These are phyloP conservation scores for Vulpes vulpes DNA, from an alignment of 2,113 vertebrate species.

Conservation along the genomic window DNA sequence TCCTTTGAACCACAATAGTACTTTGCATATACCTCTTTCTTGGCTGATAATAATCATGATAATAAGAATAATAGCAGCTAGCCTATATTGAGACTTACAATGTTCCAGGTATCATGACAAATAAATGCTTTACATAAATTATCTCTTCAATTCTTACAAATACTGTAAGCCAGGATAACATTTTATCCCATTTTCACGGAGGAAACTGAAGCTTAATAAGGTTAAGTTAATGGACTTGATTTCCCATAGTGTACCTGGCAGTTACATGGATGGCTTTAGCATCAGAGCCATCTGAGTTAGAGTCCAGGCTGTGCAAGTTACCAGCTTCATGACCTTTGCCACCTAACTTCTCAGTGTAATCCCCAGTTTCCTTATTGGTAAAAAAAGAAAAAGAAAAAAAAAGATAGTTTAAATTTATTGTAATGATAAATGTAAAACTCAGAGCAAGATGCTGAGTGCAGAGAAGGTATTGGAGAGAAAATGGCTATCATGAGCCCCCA, in stretches of 20 bases:
- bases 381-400: neutral
- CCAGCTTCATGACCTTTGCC: neutral
- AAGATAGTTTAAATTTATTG: neutral
- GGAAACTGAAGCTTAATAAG: neutral
- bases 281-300: neutral
- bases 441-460: neutral
- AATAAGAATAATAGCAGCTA: neutral
- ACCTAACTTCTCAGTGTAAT: neutral
- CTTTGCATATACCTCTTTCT: neutral
- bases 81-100: neutral
- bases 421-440: neutral
- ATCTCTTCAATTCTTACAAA: neutral
- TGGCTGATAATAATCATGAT: neutral
- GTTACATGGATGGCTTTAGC: neutral
- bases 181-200: slow-evolving; percentile 46
- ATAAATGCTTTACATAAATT: neutral
- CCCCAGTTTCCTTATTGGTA: neutral
- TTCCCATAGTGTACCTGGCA: neutral
- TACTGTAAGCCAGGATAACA: neutral
- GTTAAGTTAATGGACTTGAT: neutral
- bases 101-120: neutral
- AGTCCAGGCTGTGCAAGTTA: neutral
- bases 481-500: no score
- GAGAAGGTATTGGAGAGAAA: neutral
- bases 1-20: neutral